Conservation (phyloP, 2,113 vertebrate genomes). For the Sphyrna mokarran region DNA sequence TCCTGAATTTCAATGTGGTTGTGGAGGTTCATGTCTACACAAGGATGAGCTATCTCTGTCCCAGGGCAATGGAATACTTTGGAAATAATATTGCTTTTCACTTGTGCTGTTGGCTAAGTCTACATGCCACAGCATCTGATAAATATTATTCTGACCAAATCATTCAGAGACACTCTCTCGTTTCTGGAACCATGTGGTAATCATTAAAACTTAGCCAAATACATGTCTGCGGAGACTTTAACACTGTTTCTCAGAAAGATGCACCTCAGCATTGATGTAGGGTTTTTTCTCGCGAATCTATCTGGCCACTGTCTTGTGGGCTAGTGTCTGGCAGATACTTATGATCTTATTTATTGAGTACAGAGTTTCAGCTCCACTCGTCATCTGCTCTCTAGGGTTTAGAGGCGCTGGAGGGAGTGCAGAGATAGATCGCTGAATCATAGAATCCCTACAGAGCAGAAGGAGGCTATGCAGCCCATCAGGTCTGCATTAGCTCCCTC, state of each 20-base stretch:
- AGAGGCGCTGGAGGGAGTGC: too few species aligned
- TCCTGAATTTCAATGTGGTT: background rate
- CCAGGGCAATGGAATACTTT: background rate
- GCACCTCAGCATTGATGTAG: background rate
- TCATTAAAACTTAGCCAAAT: background rate
- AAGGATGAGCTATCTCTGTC: background rate
- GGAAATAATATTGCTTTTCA: background rate
- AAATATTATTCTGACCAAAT: slow-evolving; percentile 12
- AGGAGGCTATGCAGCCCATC: too few species aligned
- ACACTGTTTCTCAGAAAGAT: background rate
- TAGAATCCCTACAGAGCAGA: background rate
- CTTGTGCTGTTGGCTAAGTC: background rate
- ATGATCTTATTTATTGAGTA: background rate
- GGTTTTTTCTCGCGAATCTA: background rate
- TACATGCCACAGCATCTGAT: background rate
- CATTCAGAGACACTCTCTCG: background rate
- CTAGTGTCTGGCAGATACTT: too few species aligned
- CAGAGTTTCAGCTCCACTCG: too few species aligned
- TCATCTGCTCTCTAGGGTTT: too few species aligned
- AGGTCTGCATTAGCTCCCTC: too few species aligned
- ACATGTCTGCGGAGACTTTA: background rate
- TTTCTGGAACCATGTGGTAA: background rate
- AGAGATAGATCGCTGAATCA: too few species aligned
- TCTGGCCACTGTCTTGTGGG: background rate
- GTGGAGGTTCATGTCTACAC: too few species aligned